Percentiles rank a stretch among this genome's conserved stretches.
Evolutionary conservation across 2,888 invertebrate species (phyloP).

Genomic region (Ditylenchus weischeri): DNA sequence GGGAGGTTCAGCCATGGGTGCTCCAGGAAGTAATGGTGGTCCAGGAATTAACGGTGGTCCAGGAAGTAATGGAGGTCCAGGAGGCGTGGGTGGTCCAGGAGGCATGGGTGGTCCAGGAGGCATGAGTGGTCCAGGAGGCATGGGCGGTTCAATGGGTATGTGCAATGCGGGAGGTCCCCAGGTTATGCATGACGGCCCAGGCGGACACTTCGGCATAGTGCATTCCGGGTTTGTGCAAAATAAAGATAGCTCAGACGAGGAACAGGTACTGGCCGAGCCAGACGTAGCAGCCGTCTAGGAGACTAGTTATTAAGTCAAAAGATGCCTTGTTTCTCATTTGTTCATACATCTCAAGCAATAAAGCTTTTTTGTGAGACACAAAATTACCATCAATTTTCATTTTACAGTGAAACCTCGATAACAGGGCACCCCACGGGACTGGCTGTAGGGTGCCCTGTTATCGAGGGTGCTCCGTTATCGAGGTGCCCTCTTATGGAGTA

Average conservation of each 20-base stretch:
- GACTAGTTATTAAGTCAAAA: neutral
- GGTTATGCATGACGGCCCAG: neutral
- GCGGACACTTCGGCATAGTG: neutral
- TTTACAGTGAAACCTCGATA: too few relatives aligned
- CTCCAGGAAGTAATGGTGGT: conserved; percentile 3
- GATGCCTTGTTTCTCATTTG: neutral
- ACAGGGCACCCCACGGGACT: too few relatives aligned
- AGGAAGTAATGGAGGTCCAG: neutral
- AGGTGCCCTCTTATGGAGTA: too few relatives aligned
- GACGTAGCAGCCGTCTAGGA: neutral
- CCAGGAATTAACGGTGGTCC: neutral
- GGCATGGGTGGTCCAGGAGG: neutral
- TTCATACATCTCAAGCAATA: neutral
- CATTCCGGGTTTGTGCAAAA: neutral
- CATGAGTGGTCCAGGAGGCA: neutral
- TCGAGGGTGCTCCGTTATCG: too few relatives aligned
- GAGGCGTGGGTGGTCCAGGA: neutral
- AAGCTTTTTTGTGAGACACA: neutral
- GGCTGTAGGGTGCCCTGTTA: too few relatives aligned
- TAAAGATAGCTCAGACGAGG: neutral
- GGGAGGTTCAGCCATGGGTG: neutral
- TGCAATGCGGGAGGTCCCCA: neutral
- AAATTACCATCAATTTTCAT: neutral
- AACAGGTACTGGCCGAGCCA: neutral
- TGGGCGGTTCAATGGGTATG: neutral